These are phyloP conservation scores for Microchirus variegatus DNA, from an alignment of 2,797 vertebrate species.

Conservation along the genomic window DNA sequence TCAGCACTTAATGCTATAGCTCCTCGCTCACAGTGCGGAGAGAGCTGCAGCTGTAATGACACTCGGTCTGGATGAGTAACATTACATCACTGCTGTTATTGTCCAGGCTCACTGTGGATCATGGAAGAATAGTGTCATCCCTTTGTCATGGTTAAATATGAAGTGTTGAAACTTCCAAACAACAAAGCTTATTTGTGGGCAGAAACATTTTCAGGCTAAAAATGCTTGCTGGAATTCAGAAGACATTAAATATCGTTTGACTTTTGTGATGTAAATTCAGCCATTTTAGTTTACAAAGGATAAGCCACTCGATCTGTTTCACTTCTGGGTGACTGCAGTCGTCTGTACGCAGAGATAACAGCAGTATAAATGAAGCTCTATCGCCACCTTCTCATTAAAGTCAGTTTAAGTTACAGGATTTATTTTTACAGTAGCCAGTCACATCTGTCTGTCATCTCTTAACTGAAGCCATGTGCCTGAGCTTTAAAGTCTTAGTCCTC, in stretches of 20 bases:
- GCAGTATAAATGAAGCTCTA: background rate
- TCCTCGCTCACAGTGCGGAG: slow-evolving; percentile 9
- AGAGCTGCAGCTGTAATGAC: slow-evolving; percentile 31
- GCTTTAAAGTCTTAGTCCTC: background rate
- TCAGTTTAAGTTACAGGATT: slow-evolving; percentile 3
- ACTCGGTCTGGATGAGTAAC: slow-evolving; percentile 32
- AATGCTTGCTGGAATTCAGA: too few species aligned
- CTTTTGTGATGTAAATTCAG: too few species aligned
- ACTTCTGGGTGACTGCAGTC: background rate
- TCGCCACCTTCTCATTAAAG: background rate
- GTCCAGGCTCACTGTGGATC: slow-evolving; percentile 11
- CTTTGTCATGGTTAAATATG: background rate
- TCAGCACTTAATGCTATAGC: slow-evolving; percentile 21
- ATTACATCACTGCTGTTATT: slow-evolving; percentile 35
- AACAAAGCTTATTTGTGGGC: too few species aligned
- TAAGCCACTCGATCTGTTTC: background rate
- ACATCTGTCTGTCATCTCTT: slow-evolving; percentile 4
- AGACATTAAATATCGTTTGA: too few species aligned
- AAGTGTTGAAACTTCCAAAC: slow-evolving; percentile 5
- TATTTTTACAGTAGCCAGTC: slow-evolving; percentile 8
- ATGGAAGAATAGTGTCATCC: slow-evolving; percentile 1
- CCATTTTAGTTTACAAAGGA: too few species aligned
- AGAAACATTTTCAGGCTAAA: too few species aligned
- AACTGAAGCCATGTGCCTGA: background rate
- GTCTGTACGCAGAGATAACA: slow-evolving; percentile 9